These are phyloP conservation scores for Phylloscopus whistleri DNA, from an alignment of 2,113 vertebrate genomes.

Conservation along the genomic window DNA sequence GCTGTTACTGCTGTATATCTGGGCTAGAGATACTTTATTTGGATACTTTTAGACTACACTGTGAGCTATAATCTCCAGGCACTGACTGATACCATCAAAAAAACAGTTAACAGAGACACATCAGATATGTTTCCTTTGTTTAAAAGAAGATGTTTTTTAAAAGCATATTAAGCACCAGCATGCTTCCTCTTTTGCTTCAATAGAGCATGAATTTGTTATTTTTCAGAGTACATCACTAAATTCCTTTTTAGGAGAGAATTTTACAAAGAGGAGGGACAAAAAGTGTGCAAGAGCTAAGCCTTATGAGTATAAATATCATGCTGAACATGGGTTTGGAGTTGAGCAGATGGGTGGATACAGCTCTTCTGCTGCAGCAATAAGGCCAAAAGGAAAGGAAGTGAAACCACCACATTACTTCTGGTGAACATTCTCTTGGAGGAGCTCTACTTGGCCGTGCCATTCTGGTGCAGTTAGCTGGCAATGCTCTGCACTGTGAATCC, in stretches of 20 bases:
- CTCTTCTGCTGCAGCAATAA: background rate
- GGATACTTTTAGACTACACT: background rate
- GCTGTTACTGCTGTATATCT: background rate
- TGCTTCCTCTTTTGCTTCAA: background rate
- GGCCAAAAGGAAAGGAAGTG: background rate
- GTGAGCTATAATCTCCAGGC: background rate
- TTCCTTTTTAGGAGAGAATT: slow-evolving; percentile 34
- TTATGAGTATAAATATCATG: background rate
- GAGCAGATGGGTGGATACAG: background rate
- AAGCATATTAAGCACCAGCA: background rate
- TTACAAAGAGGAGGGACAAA: background rate
- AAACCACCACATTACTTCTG: background rate
- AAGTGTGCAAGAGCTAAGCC: background rate
- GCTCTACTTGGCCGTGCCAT: background rate
- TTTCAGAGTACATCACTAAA: background rate
- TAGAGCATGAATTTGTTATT: background rate
- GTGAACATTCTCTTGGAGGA: background rate
- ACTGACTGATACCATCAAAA: background rate
- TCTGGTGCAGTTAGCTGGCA: background rate
- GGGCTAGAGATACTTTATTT: background rate
- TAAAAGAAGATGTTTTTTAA: background rate
- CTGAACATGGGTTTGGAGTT: background rate
- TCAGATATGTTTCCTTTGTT: background rate
- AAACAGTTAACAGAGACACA: background rate
- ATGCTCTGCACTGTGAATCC: background rate